A percentile compares a stretch with the other conserved stretches of the same genome.
Evolutionary conservation across 2,113 vertebrate genomes (phyloP).

Genomic region (Grammomys surdaster): DNA sequence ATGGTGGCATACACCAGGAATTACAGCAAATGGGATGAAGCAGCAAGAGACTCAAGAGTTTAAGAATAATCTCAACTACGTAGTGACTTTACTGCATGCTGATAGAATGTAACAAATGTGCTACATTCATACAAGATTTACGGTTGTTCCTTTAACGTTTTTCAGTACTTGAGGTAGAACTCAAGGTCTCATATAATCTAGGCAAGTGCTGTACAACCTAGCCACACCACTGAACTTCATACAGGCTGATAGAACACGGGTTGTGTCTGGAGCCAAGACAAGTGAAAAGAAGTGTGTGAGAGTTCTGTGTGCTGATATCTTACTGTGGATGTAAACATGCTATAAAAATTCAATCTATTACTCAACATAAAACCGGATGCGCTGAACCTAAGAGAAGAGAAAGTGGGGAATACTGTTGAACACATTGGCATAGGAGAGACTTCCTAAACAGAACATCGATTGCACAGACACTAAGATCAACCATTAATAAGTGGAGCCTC

Average conservation of each 20-base stretch:
- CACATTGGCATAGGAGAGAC: not conserved
- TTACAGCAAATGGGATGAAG: not conserved
- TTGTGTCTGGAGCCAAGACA: not conserved
- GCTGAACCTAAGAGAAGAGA: not conserved
- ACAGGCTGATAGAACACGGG: not conserved
- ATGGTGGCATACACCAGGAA: no score
- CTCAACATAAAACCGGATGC: not conserved
- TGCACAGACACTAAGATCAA: not conserved
- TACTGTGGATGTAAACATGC: not conserved
- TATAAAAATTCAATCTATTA: conserved; percentile 6
- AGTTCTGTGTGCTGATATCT: not conserved
- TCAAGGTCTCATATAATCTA: not conserved
- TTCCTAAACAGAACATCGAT: not conserved
- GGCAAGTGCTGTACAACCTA: not conserved
- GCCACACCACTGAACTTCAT: not conserved
- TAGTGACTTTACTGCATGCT: not conserved
- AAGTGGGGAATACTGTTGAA: not conserved
- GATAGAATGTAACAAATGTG: not conserved
- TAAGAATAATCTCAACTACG: not conserved
- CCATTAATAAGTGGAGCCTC: not conserved
- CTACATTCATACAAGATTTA: not conserved
- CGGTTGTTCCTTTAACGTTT: not conserved
- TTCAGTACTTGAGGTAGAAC: not conserved
- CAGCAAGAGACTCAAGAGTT: not conserved
- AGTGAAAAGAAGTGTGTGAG: not conserved